Conservation (phyloP, 2,888 invertebrate species). For the Dorcus hopei region DNA sequence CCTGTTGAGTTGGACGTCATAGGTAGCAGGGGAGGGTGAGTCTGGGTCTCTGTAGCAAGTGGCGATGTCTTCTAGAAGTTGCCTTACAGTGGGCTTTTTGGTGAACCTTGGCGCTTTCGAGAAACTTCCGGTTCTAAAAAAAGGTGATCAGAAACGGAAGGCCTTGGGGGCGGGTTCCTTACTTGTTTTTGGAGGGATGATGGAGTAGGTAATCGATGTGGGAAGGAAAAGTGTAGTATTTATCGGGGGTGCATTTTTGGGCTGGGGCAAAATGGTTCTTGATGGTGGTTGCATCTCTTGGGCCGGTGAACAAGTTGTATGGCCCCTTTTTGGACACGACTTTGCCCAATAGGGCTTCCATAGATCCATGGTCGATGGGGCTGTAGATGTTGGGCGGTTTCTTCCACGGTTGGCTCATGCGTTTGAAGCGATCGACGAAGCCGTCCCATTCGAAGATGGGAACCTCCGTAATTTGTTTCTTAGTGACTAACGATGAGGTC, state of each 20-base stretch:
- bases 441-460: constrained; percentile 10
- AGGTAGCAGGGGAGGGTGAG: constrained; percentile 56
- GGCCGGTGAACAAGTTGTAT: constrained; percentile 51
- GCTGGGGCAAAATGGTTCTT: constrained; percentile 54
- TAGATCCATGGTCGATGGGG: constrained; percentile 27
- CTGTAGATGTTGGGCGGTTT: constrained; percentile 39
- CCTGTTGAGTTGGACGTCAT: constrained; percentile 28
- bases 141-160: neutral
- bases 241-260: constrained; percentile 32
- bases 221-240: constrained; percentile 34
- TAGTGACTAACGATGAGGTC: neutral
- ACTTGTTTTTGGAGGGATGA: constrained; percentile 24
- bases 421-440: constrained; percentile 3
- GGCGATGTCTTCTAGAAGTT: constrained; percentile 51
- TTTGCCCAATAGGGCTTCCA: constrained; percentile 23
- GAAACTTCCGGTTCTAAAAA: constrained; percentile 38
- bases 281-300: constrained; percentile 51
- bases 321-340: constrained; percentile 42
- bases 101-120: constrained; percentile 39
- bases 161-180: neutral
- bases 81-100: constrained; percentile 48
- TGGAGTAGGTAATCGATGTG: constrained; percentile 36
- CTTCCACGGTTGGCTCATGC: constrained; percentile 1
- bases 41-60: constrained; percentile 51
- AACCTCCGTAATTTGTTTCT: neutral